A percentile compares a stretch with the other conserved stretches of the same genome.
phyloP scores from a whole-genome alignment of 1,140 invertebrate species.

The Lycorma delicatula region DNA sequence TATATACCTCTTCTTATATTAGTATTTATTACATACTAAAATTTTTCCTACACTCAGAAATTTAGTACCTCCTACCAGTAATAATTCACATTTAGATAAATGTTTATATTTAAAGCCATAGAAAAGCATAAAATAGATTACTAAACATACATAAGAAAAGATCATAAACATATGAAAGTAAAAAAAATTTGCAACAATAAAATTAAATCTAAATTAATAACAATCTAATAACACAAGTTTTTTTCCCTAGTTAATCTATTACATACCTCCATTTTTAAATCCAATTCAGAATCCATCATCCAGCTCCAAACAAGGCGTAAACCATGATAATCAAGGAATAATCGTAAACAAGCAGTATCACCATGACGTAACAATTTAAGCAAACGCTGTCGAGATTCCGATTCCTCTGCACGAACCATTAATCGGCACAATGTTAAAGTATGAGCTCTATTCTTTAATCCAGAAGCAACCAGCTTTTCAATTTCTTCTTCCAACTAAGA shows the following conservation, averaged over 20 bases:
- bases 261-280: slow-evolving; percentile 45
- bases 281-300: slow-evolving; percentile 60
- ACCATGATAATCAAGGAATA: slow-evolving; percentile 94
- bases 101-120: too few species aligned
- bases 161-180: background rate
- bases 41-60: too few species aligned
- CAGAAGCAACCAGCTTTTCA: slow-evolving; percentile 56
- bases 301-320: slow-evolving; percentile 83
- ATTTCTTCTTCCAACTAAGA: slow-evolving; percentile 70
- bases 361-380: slow-evolving; percentile 60
- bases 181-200: background rate
- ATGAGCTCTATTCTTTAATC: slow-evolving; percentile 78
- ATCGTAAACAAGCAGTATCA: slow-evolving; percentile 67
- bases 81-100: too few species aligned
- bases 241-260: slow-evolving; percentile 1
- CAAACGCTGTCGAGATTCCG: slow-evolving; percentile 54
- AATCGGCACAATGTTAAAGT: slow-evolving; percentile 79
- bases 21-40: too few species aligned
- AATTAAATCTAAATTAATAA: too few species aligned
- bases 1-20: too few species aligned
- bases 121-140: too few species aligned
- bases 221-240: slow-evolving; percentile 3
- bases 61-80: too few species aligned
- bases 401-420: slow-evolving; percentile 83
- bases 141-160: background rate